Base-by-base conservation (phyloP, 1,140 invertebrate species). In the Nasonia giraulti region DNA sequence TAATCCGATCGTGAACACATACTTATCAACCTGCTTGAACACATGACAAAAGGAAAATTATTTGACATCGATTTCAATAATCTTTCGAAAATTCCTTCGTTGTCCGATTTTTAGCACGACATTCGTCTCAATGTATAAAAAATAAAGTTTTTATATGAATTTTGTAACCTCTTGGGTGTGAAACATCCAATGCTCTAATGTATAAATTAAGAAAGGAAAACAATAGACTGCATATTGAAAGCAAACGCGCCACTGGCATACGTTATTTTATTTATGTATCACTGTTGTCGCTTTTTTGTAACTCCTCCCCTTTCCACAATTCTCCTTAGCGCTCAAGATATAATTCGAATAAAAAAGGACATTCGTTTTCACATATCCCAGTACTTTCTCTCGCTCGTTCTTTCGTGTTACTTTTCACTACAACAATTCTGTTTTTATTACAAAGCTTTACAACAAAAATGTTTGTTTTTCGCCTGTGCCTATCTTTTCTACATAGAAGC, bases 401-500 rank as follows among this genome's bases (percentile, higher is more conserved):
- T 40, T n/a, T 3, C 50, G 11, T 17, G 27, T 50, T 47, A 5
- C 31, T 73, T 27, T 73, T 20, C 31, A 77, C 40, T 69, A 47
- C 17, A 55, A 79, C n/a, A 27, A 80, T 66, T 84, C 47, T 33
- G 27, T 27, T 68, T 80, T 80, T 80, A 68, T 85, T 92, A 91
- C 90, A 92, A 92, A 91, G 89, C 91, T 92, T 91, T 91, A 92
- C 90, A 92, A 90, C 90, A 86, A 92, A 89, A 78, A 83, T 27
- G 74, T 62, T 84, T 69, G 44, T 80, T 17, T 80, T 75, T 27
- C 31, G 27, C 37, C 50, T 85, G 40, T 27, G 8, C 55, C 31
- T 62, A 84, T 55, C 50, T 71, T 33, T n/a, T 50, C 68, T 75
- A 50, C 27, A 5, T 80, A 31, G 6, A 84, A 55, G 27, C 62